phyloP scores from a whole-genome alignment of 2,113 vertebrate genomes.

The Drymodes brunneopygia region DNA sequence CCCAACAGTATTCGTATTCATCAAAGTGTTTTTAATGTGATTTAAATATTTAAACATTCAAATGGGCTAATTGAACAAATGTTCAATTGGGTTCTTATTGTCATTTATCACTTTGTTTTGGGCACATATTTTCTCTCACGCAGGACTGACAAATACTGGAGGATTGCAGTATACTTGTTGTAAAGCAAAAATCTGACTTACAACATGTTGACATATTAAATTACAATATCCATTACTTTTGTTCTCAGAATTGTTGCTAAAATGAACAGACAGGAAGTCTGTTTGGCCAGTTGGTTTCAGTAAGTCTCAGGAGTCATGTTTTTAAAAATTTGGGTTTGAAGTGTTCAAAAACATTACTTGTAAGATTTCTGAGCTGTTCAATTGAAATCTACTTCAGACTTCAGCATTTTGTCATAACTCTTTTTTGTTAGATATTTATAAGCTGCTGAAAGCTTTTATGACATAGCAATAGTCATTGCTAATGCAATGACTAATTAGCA shows the following conservation, averaged over 20 bases:
- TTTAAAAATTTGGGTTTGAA: not conserved
- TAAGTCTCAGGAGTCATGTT: not conserved
- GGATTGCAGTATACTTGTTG: not conserved
- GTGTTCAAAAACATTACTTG: not conserved
- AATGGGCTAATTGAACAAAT: not conserved
- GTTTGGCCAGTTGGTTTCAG: not conserved
- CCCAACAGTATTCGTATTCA: not conserved
- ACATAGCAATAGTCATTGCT: not conserved
- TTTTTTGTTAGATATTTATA: not conserved
- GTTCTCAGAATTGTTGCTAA: not conserved
- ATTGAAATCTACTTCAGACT: not conserved
- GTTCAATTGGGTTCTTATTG: not conserved
- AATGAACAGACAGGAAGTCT: not conserved
- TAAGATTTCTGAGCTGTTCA: not conserved
- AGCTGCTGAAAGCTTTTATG: not conserved
- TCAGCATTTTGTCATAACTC: not conserved
- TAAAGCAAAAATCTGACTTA: not conserved
- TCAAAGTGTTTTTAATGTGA: not conserved
- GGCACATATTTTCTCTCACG: not conserved
- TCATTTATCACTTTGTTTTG: not conserved
- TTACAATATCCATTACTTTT: not conserved
- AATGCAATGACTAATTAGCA: too few relatives aligned
- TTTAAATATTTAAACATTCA: not conserved
- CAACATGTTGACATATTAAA: not conserved
- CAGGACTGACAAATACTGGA: not conserved